These are phyloP conservation scores for Mola mola DNA, from an alignment of 2,113 vertebrate genomes.

Conservation along the genomic window DNA sequence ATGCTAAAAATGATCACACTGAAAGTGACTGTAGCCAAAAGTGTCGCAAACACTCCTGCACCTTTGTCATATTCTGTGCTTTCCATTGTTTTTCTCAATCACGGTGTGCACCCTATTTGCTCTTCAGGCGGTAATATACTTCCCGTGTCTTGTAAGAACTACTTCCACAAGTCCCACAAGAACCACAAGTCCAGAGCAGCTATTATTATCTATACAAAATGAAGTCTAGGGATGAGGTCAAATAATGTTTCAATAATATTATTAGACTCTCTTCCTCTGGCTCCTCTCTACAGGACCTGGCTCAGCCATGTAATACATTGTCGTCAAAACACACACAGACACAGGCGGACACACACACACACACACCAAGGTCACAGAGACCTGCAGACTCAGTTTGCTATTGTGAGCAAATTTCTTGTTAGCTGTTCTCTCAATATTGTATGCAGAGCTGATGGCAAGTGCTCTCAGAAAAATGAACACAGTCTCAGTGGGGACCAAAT, in stretches of 20 bases:
- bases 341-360: conserved; percentile 12
- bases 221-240: conserved; percentile 26
- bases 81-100: too few relatives aligned
- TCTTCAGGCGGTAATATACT: conserved; percentile 1
- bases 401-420: conserved; percentile 39
- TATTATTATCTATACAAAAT: conserved; percentile 29
- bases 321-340: conserved; percentile 2
- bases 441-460: conserved; percentile 29
- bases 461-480: conserved; percentile 39
- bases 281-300: conserved; percentile 3
- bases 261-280: conserved; percentile 17
- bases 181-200: conserved; percentile 1
- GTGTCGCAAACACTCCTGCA: too few relatives aligned
- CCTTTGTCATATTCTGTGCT: too few relatives aligned
- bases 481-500: conserved; percentile 15
- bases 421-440: conserved; percentile 27
- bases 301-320: conserved; percentile 22
- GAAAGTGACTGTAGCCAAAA: too few relatives aligned
- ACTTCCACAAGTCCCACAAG: too few relatives aligned
- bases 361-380: conserved; percentile 57
- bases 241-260: conserved; percentile 41
- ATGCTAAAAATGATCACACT: too few relatives aligned
- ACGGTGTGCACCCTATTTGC: too few relatives aligned
- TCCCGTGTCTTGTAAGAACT: conserved; percentile 13
- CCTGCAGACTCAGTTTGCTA: conserved; percentile 54